phyloP scores from a whole-genome alignment of 2,888 invertebrate species.

The Pollenia griseotomentosa region DNA sequence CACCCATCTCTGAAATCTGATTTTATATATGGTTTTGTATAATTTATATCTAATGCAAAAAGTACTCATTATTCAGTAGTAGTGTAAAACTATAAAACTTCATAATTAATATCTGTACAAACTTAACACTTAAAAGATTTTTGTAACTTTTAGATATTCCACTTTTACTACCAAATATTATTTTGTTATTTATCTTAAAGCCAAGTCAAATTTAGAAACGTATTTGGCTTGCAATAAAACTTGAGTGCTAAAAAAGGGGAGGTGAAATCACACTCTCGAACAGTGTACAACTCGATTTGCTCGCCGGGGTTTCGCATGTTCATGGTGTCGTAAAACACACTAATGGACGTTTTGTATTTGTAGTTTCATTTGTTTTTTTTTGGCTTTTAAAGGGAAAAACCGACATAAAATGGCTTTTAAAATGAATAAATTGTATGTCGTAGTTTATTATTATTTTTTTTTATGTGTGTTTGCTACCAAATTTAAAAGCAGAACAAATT shows the following conservation, averaged over 20 bases:
- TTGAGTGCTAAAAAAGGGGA: background rate
- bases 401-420: constrained; percentile 21
- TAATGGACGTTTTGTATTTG: constrained; percentile 42
- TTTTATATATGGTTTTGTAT: too few species aligned
- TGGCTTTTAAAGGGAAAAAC: background rate
- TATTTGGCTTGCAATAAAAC: background rate
- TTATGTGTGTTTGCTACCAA: background rate
- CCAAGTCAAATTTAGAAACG: background rate
- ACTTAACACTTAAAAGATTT: too few species aligned
- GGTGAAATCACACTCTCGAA: background rate
- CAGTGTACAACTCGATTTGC: background rate
- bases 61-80: too few species aligned
- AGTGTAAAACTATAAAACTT: too few species aligned
- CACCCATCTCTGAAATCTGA: too few species aligned
- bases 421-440: background rate
- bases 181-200: constrained; percentile 11
- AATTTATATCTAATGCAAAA: too few species aligned
- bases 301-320: background rate
- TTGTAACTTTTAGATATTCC: background rate
- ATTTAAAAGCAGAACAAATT: constrained; percentile 33
- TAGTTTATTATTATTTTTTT: background rate
- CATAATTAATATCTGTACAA: too few species aligned
- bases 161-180: background rate
- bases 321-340: constrained; percentile 20
- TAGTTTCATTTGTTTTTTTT: constrained; percentile 3